Base-by-base conservation (phyloP, 2,797 vertebrate species). In the Rhinogobio ventralis region DNA sequence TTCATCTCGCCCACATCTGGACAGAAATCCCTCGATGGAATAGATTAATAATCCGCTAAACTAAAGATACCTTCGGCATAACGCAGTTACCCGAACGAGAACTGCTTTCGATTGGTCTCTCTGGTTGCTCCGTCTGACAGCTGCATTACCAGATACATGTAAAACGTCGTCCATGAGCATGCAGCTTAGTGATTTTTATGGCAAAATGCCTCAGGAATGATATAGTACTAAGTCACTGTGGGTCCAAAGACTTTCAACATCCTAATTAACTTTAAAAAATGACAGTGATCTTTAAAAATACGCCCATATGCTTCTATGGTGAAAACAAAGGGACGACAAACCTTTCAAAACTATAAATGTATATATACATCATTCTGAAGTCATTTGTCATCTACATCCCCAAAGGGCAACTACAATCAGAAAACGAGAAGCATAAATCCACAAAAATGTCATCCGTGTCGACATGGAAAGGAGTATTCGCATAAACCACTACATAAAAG, bases 1-100 rank as follows among this genome's bases (percentile, higher is more conserved):
- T 87, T 84, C 71, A 79, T 84, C 82, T 84, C 77, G 25, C 42
- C 53, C 82, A 75, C 82, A 87, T 87, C 77, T 84, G 78, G 78
- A 83, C 51, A 30, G 42, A 84, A 84, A 81, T 87, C 86, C 69
- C 82, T 76, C 30, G 17, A 64, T 77, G 71, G 42, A 81, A 84
- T 75, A 76, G 82, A 84, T 87, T 84, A 84, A 75, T 81, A 87
- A 84, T 69, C 77, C 42, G n/a, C 30, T 62, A 76, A 76, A 79
- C 57, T 75, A 28, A 68, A 73, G 15, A 73, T 46, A 74, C 76
- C 76, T 83, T 80, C 60, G 3, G n/a, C 62, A 60, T 74, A 68
- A 77, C 33, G 49, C 30, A 25, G 28, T 71, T 67, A 74, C 45
- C 36, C 14, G 30, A 78, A 79, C 25, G 28, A 79, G 51, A 83